Evolutionary conservation across 2,113 vertebrate species (phyloP).

Genomic region (Menidia beryllina): DNA sequence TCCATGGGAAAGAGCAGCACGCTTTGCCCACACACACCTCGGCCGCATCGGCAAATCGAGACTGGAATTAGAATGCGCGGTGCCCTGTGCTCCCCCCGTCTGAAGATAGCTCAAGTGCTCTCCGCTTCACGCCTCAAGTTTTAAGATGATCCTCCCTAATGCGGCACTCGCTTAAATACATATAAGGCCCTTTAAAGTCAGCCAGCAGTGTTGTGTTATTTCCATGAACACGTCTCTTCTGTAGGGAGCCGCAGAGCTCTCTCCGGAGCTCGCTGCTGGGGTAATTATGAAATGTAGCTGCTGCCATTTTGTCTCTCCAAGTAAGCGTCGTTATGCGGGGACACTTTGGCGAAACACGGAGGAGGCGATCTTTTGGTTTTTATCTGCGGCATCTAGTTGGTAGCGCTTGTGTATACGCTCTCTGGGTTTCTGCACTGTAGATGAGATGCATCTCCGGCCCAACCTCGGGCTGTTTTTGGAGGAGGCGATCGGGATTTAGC

Average conservation of each 20-base stretch:
- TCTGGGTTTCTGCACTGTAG: conserved; percentile 67
- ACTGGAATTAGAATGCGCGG: conserved; percentile 81
- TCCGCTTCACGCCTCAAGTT: conserved; percentile 72
- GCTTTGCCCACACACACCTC: conserved; percentile 79
- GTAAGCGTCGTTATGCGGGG: conserved; percentile 52
- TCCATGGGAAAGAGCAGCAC: conserved; percentile 85
- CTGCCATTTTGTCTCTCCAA: conserved; percentile 65
- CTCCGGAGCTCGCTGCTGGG: neutral
- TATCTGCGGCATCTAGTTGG: conserved; percentile 53
- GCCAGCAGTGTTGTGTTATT: conserved; percentile 23
- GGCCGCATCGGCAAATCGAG: conserved; percentile 75
- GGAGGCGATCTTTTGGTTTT: conserved; percentile 60
- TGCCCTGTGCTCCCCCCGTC: conserved; percentile 64
- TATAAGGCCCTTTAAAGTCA: conserved; percentile 46
- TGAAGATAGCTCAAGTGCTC: conserved; percentile 72
- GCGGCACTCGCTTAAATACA: conserved; percentile 66
- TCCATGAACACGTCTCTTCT: conserved; percentile 35
- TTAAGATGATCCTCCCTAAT: conserved; percentile 75
- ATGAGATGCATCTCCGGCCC: conserved; percentile 67
- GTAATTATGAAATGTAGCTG: conserved; percentile 27
- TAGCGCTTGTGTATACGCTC: conserved; percentile 39
- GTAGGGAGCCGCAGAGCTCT: conserved; percentile 26
- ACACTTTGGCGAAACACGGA: conserved; percentile 54
- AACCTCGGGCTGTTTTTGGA: conserved; percentile 64
- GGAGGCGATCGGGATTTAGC: conserved; percentile 75